Percentiles rank a stretch among this genome's conserved stretches.
Conservation (phyloP, 2,797 vertebrate species). For the Taeniopygia guttata region DNA sequence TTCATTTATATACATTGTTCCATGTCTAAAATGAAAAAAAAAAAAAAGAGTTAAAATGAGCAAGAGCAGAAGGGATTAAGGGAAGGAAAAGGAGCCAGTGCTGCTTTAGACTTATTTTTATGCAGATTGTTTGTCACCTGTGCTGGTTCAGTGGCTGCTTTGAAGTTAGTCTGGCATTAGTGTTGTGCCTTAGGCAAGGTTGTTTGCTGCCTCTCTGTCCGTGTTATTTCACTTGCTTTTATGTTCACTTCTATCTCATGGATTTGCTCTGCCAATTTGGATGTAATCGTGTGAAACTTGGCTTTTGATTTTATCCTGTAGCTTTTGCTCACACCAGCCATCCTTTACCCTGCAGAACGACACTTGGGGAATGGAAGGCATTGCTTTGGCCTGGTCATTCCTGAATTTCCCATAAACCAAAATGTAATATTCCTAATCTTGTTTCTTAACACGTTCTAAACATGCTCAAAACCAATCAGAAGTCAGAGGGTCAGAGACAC, state of each 20-base stretch:
- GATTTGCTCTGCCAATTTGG: neutral
- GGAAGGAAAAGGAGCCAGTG: neutral
- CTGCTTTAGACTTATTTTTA: neutral
- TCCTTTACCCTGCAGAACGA: neutral
- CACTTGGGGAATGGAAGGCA: neutral
- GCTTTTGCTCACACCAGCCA: neutral
- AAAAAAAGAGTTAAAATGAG: neutral
- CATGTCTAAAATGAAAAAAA: neutral
- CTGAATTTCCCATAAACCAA: neutral
- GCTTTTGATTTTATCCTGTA: neutral
- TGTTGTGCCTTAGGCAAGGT: slow-evolving; percentile 36
- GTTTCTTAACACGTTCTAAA: neutral
- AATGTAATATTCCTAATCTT: neutral
- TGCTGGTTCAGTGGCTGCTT: slow-evolving; percentile 10
- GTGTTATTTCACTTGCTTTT: slow-evolving; percentile 31
- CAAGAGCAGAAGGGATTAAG: neutral
- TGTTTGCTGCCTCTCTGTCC: slow-evolving; percentile 8
- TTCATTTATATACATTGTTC: neutral
- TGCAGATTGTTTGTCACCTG: slow-evolving; percentile 45
- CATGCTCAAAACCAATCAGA: neutral
- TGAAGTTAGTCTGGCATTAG: slow-evolving; percentile 30
- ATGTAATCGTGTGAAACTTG: neutral
- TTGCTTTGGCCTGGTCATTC: neutral
- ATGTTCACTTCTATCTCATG: neutral
- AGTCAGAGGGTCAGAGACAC: neutral